phyloP scores from a whole-genome alignment of 2,797 vertebrate genomes.

The Anolis apletophallus region DNA sequence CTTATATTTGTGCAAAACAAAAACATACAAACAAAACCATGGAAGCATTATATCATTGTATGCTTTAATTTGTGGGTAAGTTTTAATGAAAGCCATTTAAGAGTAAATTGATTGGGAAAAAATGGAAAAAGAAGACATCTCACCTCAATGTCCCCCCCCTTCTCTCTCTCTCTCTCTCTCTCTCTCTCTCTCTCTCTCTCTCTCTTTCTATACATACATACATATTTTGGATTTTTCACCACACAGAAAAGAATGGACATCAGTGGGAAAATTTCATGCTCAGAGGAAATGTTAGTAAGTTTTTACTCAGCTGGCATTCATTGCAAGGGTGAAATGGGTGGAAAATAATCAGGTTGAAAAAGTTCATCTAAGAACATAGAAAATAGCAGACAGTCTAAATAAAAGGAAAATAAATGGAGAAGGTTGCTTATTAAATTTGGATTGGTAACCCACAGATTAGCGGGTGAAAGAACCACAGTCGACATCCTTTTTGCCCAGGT shows the following conservation, averaged over 20 bases:
- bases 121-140: not conserved
- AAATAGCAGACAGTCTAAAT: not conserved
- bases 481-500: conserved; percentile 9
- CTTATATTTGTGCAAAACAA: too few relatives aligned
- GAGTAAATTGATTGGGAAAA: not conserved
- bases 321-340: not conserved
- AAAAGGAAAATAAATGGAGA: not conserved
- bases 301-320: not conserved
- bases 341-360: not conserved
- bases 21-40: too few relatives aligned
- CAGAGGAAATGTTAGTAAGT: not conserved
- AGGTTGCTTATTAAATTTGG: conserved; percentile 13
- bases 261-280: not conserved
- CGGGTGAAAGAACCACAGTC: not conserved
- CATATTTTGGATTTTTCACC: too few relatives aligned
- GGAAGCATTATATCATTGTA: too few relatives aligned
- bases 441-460: not conserved
- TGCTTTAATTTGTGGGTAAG: too few relatives aligned
- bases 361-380: not conserved
- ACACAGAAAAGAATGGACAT: not conserved
- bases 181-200: too few relatives aligned
- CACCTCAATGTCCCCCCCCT: too few relatives aligned
- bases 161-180: too few relatives aligned
- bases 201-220: too few relatives aligned
- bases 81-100: not conserved